Base-by-base conservation (phyloP, 1,140 invertebrate genomes). In the Carposina sasakii region DNA sequence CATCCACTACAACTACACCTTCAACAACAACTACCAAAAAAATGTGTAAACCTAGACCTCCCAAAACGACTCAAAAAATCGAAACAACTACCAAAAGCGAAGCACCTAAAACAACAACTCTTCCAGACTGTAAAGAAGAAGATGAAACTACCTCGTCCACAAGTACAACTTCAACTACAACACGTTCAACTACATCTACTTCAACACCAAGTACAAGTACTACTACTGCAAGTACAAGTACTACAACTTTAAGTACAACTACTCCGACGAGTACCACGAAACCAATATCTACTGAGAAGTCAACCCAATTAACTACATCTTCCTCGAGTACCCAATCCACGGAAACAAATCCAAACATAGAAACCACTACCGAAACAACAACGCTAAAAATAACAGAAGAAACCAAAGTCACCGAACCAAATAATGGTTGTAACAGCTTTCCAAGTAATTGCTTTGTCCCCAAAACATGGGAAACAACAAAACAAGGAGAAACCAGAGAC, bases 381-480 rank as follows among this genome's bases (percentile, higher is more conserved):
- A 12, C 24, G 24, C 6, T n/a, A n/a, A n/a, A n/a, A n/a, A n/a
- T n/a, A n/a, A n/a, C n/a, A n/a, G n/a, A n/a, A n/a, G n/a, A n/a
- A n/a, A n/a, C n/a, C n/a, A n/a, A n/a, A n/a, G n/a, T n/a, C n/a
- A n/a, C n/a, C n/a, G n/a, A n/a, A n/a, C n/a, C n/a, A n/a, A n/a
- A n/a, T 13, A 44, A 66, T 24, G 41, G 70, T 22, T 81, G 73
- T 39, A 45, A 71, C n/a, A 53, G 65, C 33, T 73, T 73, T 15
- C 33, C 37, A 2, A 34, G 15, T 13, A 8, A 34, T 15, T 34
- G 33, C 15, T 6, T 5, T 15, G 5, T 6, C 6, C 33, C 33
- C 8, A 34, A 9, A n/a, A 71, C 68, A 9, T 83, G 79, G 79
- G 70, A 74, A 40, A 83, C 76, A 2, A 81, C 79, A 20, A 22